Percentiles rank a stretch among this genome's conserved stretches.
Evolutionary conservation across 2,888 invertebrate genomes (phyloP).

Genomic region (Protodeltote pygarga): DNA sequence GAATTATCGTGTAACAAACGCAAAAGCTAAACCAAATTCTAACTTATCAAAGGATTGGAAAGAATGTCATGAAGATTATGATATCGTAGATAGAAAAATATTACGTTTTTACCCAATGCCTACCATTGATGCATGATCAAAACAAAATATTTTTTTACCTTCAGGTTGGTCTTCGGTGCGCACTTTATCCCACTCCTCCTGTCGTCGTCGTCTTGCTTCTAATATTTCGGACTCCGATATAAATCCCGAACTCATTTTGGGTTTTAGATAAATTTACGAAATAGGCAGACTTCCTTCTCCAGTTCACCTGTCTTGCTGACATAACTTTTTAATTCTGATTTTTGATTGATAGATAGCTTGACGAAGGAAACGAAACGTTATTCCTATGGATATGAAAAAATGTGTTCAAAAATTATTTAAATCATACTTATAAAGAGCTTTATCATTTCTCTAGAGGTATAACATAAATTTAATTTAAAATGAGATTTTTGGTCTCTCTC

Average conservation of each 20-base stretch:
- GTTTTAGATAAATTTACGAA: slow-evolving; percentile 14
- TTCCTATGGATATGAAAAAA: not conserved
- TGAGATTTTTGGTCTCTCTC: no score
- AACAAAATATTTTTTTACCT: slow-evolving; percentile 85
- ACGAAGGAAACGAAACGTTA: slow-evolving; percentile 8
- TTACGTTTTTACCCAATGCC: slow-evolving; percentile 28
- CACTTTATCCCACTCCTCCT: slow-evolving; percentile 99
- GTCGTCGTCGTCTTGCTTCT: slow-evolving; percentile 92
- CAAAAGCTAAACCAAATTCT: no score
- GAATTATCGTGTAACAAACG: no score
- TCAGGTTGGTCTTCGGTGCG: slow-evolving; percentile 95
- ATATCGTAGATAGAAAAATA: slow-evolving; percentile 15
- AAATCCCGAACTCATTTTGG: slow-evolving; percentile 95
- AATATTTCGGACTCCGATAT: slow-evolving; percentile 95
- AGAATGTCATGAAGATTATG: no score
- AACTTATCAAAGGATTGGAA: no score
- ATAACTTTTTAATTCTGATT: slow-evolving; percentile 33
- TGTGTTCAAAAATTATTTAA: not conserved
- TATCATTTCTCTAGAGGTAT: no score
- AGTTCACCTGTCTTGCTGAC: slow-evolving; percentile 28
- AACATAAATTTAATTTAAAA: no score
- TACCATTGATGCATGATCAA: slow-evolving; percentile 26
- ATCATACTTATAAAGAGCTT: no score
- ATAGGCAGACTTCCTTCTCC: slow-evolving; percentile 12
- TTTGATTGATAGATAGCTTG: slow-evolving; percentile 16